These are phyloP conservation scores for Phymastichus coffea DNA, from an alignment of 1,140 invertebrate genomes.

Conservation along the genomic window DNA sequence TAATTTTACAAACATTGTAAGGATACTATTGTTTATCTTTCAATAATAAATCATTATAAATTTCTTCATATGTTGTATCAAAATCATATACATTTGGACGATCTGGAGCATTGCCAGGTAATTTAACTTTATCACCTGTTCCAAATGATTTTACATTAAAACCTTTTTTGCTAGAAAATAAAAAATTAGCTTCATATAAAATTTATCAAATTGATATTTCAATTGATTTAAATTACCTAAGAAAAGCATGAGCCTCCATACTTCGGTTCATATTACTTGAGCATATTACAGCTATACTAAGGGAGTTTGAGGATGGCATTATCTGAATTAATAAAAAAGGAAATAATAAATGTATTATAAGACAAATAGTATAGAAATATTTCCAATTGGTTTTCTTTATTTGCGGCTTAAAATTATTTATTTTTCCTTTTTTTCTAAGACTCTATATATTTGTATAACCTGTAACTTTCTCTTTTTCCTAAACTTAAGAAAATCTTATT, in stretches of 20 bases:
- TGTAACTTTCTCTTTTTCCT: too few species aligned
- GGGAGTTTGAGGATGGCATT: slow-evolving; percentile 56
- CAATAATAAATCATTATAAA: slow-evolving; percentile 90
- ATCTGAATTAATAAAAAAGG: neutral
- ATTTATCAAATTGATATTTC: neutral
- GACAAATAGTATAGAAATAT: too few species aligned
- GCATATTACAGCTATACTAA: slow-evolving; percentile 93
- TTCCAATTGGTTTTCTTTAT: too few species aligned
- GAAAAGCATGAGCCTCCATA: slow-evolving; percentile 98
- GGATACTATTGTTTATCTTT: slow-evolving; percentile 89
- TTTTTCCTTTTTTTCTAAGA: too few species aligned
- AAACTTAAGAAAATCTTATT: too few species aligned
- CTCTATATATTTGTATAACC: too few species aligned
- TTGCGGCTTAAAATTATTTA: too few species aligned
- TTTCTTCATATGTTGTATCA: slow-evolving; percentile 93
- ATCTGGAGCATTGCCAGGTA: slow-evolving; percentile 92
- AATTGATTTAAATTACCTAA: slow-evolving; percentile 59
- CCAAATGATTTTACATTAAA: slow-evolving; percentile 96
- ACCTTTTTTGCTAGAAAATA: slow-evolving; percentile 80
- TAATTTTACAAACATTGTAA: slow-evolving; percentile 31
- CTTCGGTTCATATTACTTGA: slow-evolving; percentile 99
- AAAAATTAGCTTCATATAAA: neutral
- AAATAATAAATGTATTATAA: too few species aligned
- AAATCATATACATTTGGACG: slow-evolving; percentile 99
- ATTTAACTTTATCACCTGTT: slow-evolving; percentile 95